Conservation (phyloP, 2,113 vertebrate genomes). For the Otocyon megalotis region DNA sequence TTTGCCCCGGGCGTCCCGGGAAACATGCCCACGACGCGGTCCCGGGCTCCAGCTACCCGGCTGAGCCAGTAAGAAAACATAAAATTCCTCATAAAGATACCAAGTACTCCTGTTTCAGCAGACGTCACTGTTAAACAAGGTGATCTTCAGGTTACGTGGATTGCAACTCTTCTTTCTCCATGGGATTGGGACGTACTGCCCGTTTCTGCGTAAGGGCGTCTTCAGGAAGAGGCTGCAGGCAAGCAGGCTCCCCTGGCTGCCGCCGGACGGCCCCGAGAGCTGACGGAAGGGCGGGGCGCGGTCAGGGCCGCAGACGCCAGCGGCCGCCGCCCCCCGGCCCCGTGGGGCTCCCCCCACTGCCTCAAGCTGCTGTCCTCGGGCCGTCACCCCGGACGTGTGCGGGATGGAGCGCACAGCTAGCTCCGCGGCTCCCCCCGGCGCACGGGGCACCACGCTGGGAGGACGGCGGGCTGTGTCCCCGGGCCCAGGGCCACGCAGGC, state of each 20-base stretch:
- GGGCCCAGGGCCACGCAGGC: neutral
- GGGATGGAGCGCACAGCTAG: accelerated
- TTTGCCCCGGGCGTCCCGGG: neutral
- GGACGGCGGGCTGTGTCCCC: neutral
- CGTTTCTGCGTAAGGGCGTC: neutral
- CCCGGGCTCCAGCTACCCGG: neutral
- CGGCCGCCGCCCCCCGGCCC: neutral
- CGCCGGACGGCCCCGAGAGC: constrained; percentile 75
- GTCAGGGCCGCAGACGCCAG: neutral
- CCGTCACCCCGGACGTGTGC: accelerated
- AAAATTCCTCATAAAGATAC: neutral
- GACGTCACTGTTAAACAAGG: constrained; percentile 78
- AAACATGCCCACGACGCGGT: neutral
- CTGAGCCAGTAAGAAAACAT: constrained; percentile 40
- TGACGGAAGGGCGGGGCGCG: constrained; percentile 51
- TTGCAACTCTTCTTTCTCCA: constrained; percentile 80
- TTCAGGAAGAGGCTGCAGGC: constrained; percentile 83
- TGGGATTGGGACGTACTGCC: constrained; percentile 69
- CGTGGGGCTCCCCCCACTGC: neutral
- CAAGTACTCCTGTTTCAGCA: constrained; percentile 68
- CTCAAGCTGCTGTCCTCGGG: too few relatives aligned
- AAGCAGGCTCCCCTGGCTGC: constrained; percentile 73
- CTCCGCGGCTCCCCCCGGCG: neutral
- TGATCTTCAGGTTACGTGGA: constrained; percentile 75
- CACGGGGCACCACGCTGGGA: neutral